A percentile compares a stretch with the other conserved stretches of the same genome.
Conservation (phyloP, 1,140 invertebrate species). For the Brachionus rubens region DNA sequence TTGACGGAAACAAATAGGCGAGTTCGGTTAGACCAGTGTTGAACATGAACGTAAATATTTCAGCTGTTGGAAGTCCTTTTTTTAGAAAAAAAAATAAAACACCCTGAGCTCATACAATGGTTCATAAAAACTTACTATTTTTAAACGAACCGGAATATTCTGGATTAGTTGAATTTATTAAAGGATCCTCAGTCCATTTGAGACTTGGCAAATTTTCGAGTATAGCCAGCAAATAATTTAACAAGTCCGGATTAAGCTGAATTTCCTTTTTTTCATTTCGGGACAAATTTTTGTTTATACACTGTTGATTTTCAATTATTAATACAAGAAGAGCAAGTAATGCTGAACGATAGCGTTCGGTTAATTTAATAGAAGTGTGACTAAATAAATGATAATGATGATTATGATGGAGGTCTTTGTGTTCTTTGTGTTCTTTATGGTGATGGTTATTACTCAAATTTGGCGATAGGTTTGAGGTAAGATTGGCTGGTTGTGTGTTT, state of each 20-base stretch:
- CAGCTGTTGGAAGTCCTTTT: slow-evolving; percentile 54
- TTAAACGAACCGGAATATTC: slow-evolving; percentile 48
- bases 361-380: slow-evolving; percentile 17
- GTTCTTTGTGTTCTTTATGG: neutral
- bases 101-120: too few species aligned
- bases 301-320: slow-evolving; percentile 31
- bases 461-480: neutral
- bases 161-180: slow-evolving; percentile 48
- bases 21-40: slow-evolving; percentile 54
- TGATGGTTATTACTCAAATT: neutral
- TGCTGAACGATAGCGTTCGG: slow-evolving; percentile 6
- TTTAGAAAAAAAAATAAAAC: too few species aligned
- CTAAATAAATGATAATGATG: neutral
- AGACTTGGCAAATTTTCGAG: slow-evolving; percentile 49
- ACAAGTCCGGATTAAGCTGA: neutral
- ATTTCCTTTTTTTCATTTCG: neutral
- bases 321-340: slow-evolving; percentile 18
- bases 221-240: slow-evolving; percentile 48
- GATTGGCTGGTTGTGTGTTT: neutral
- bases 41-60: slow-evolving; percentile 54
- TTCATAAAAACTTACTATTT: slow-evolving; percentile 1
- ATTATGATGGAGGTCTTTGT: neutral
- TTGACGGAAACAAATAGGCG: slow-evolving; percentile 50
- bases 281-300: neutral
- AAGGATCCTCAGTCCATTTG: slow-evolving; percentile 54